Percentiles rank a stretch among this genome's conserved stretches.
phyloP scores from a whole-genome alignment of 2,113 vertebrate species.

The Amphilophus citrinellus region DNA sequence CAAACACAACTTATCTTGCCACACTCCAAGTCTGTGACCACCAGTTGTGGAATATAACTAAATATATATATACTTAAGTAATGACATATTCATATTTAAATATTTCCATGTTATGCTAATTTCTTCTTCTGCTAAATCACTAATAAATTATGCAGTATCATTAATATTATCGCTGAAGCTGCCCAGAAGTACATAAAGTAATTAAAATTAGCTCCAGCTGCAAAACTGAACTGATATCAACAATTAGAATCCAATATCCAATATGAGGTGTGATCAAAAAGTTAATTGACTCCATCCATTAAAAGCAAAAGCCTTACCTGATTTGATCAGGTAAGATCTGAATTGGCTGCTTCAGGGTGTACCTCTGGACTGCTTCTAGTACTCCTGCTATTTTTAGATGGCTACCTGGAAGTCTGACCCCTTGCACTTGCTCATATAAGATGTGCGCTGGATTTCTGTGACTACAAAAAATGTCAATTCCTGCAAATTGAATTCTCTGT shows the following conservation, averaged over 20 bases:
- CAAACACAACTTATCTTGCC: conserved; percentile 66
- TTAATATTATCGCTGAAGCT: neutral
- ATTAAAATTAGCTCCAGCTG: neutral
- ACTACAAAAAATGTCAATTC: neutral
- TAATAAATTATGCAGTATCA: neutral
- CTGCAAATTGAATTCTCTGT: neutral
- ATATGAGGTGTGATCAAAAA: too few species aligned
- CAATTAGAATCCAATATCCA: too few species aligned
- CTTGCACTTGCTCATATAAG: too few species aligned
- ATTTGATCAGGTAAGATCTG: neutral
- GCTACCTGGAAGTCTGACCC: too few species aligned
- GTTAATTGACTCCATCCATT: neutral
- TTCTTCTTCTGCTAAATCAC: neutral
- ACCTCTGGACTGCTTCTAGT: neutral
- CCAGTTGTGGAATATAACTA: neutral
- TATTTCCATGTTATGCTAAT: neutral
- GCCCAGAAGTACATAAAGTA: neutral
- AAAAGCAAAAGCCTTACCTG: neutral
- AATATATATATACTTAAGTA: neutral
- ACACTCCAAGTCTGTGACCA: conserved; percentile 23
- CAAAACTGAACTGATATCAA: neutral
- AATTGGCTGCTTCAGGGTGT: neutral
- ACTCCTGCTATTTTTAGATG: too few species aligned
- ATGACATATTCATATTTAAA: neutral
- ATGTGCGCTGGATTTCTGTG: too few species aligned